These are phyloP conservation scores for Sphinx pinastri DNA, from an alignment of 2,888 invertebrate species.

Conservation along the genomic window DNA sequence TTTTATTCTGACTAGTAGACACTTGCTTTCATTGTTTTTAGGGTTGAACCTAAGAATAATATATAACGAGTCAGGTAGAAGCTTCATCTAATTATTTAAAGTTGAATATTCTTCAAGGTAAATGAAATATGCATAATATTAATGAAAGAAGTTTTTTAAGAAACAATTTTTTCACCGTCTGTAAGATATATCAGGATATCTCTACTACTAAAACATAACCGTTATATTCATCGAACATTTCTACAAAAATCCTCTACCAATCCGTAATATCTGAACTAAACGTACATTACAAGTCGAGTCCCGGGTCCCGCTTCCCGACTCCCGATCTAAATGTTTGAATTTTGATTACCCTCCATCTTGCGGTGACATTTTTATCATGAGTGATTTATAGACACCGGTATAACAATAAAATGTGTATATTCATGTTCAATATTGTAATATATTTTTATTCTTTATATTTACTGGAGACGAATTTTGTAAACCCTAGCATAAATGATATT, in stretches of 20 bases:
- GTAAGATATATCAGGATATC: too few relatives aligned
- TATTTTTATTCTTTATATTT: not conserved
- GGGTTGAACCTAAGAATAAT: too few relatives aligned
- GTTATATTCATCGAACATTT: too few relatives aligned
- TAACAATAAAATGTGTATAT: conserved; percentile 12
- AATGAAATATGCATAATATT: too few relatives aligned
- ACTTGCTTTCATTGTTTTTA: too few relatives aligned
- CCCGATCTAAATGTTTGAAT: conserved; percentile 56
- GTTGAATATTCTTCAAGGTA: too few relatives aligned
- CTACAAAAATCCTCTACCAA: not conserved
- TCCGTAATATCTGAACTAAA: not conserved
- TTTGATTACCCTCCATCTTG: conserved; percentile 61
- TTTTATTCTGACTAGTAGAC: not conserved
- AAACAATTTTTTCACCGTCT: too few relatives aligned
- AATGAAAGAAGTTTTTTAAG: too few relatives aligned
- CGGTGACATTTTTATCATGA: conserved; percentile 50
- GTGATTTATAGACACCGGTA: conserved; percentile 56
- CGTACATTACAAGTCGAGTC: not conserved
- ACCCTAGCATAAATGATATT: too few relatives aligned
- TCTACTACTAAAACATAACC: too few relatives aligned
- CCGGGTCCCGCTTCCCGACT: conserved; percentile 27
- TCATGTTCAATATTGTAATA: not conserved
- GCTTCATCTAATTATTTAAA: too few relatives aligned
- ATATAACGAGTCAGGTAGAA: too few relatives aligned
- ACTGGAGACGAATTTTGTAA: not conserved